Conservation (phyloP, 2,888 invertebrate genomes). For the Acronicta alni region DNA sequence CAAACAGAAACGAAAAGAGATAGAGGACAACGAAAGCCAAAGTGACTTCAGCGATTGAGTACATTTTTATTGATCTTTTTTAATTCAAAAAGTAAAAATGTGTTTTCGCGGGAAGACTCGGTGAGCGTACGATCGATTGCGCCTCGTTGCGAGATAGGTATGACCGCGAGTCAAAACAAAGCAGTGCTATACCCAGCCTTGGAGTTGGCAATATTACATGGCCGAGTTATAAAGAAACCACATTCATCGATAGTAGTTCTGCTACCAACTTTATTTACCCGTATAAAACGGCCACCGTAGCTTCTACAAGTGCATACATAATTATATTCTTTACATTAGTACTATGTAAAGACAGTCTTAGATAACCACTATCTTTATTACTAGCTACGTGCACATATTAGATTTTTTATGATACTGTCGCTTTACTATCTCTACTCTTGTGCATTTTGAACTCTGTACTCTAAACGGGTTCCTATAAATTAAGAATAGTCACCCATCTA, state of each 20-base stretch:
- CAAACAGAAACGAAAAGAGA: constrained; percentile 84
- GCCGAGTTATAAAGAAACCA: constrained; percentile 55
- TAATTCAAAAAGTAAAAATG: constrained; percentile 58
- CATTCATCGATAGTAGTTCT: constrained; percentile 21
- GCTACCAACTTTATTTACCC: constrained; percentile 42
- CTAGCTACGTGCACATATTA: too few species aligned
- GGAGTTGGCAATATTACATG: constrained; percentile 70
- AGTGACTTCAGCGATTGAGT: constrained; percentile 85
- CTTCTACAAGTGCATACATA: too few species aligned
- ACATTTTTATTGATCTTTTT: constrained; percentile 77
- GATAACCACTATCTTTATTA: too few species aligned
- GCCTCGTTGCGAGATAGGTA: constrained; percentile 69
- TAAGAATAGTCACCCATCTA: too few species aligned
- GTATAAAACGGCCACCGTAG: constrained; percentile 19
- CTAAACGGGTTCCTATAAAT: too few species aligned
- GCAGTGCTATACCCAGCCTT: constrained; percentile 73
- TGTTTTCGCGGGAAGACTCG: constrained; percentile 54
- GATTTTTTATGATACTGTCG: too few species aligned
- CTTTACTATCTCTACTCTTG: too few species aligned
- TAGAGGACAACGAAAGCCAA: constrained; percentile 83
- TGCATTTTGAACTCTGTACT: too few species aligned
- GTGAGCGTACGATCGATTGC: constrained; percentile 74
- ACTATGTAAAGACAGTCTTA: too few species aligned
- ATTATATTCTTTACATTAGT: too few species aligned
- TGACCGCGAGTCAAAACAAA: constrained; percentile 74